Percentiles rank a stretch among this genome's conserved stretches.
phyloP scores from a whole-genome alignment of 2,113 vertebrate species.

The Thunnus thynnus region DNA sequence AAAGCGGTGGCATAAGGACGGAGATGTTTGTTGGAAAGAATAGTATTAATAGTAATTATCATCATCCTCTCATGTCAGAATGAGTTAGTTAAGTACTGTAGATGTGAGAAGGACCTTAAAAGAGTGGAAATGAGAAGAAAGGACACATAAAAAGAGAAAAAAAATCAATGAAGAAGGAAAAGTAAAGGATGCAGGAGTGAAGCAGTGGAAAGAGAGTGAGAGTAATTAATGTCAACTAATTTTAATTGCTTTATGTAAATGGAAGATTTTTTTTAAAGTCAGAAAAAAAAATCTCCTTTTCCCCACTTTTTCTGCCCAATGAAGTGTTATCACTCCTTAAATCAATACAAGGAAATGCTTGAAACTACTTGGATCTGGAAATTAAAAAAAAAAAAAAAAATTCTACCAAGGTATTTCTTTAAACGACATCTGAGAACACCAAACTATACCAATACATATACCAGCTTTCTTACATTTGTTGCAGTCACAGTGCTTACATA shows the following conservation, averaged over 20 bases:
- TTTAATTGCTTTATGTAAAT: neutral
- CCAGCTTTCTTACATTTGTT: neutral
- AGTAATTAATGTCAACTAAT: neutral
- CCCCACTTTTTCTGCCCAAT: no score
- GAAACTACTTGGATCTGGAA: no score
- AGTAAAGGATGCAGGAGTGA: neutral
- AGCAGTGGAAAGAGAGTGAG: neutral
- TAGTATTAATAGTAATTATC: slow-evolving; percentile 7
- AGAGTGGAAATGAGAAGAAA: neutral
- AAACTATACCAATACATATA: no score
- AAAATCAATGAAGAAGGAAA: neutral
- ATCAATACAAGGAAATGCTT: no score
- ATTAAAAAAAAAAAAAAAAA: no score
- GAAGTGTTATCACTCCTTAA: no score
- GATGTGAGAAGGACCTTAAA: no score
- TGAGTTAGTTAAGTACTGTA: no score
- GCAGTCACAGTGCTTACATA: neutral
- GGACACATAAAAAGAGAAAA: neutral
- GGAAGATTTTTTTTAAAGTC: neutral
- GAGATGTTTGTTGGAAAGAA: neutral
- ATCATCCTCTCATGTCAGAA: neutral
- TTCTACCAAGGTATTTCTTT: no score
- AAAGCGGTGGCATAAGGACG: neutral
- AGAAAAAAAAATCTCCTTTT: no score
- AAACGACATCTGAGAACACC: neutral